Evolutionary conservation across 2,888 invertebrate genomes (phyloP), one percentile per base, ranked within the genome.

Genomic region (Caenorhabditis sp.): DNA sequence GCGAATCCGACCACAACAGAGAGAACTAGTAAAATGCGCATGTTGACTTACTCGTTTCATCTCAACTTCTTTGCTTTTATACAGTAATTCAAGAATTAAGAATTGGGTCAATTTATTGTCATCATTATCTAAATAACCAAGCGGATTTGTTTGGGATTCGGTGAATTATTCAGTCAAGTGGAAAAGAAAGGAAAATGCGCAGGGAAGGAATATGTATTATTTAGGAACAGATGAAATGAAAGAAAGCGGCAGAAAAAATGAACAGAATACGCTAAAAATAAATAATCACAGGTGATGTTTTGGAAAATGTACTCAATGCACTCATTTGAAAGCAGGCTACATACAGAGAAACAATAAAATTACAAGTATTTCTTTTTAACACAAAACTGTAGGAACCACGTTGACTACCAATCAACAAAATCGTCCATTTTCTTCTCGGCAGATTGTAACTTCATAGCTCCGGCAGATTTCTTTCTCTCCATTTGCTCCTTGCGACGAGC

Each of bases 371-470:
- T 31, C 31, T 12, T 10, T 10, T 24, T 56, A 26, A 26, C 14
- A 49, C 7, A 47, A 6, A 22, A 1, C 24, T 54, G 22, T 12
- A 54, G 0, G 26, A 1, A 24, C 12, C 14, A 14, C 6, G 7
- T 7, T 14, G 19, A n/a, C 58, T 44, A 87, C 86, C 86, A 87
- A 69, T 87, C 85, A 4, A 85, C 82, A 58, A 87, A 87, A 38
- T 87, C 87, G 28, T 87, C 87, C 58, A 84, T 82, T 66, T 84
- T 84, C 73, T 85, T 81, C 41, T 85, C 83, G 5, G 61, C 70
- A 14, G 73, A 49, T 7, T 77, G 73, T 51, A 89, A 69, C 63
- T 89, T 89, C 86, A 89, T 85, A 0, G 88, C 89, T n/a, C 88
- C 88, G 10, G 80, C 31, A 28, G 85, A 80, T n/a, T 86, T 82